Evolutionary conservation across 2,888 invertebrate genomes (phyloP), one percentile per base, ranked within the genome.

Genomic region (Xylota sylvarum): DNA sequence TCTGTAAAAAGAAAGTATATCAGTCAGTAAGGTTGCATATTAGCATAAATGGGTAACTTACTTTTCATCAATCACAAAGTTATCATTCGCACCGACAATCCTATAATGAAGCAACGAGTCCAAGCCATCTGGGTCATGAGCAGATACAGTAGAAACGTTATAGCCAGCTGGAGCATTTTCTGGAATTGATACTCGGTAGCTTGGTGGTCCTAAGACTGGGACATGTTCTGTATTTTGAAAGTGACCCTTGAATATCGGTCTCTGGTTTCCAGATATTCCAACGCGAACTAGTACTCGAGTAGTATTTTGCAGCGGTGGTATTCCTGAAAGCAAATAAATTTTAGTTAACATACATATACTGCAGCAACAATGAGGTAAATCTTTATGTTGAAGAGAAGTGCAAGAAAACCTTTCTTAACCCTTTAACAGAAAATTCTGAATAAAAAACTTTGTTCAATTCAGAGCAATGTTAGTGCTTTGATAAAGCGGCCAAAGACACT

Each of bases 41-140:
- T 23, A 6, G 43, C n/a, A 0, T 17, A 30, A 7, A 23, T 9
- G 5, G 0, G 35, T 35, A 89, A 88, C 94, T 93, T 92, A 96
- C 96, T 93, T 94, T 89, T 95, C 94, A 91, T 97, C 94, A 30
- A 97, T 96, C 9, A 95, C 93, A 90, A 97, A 97, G 89, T 96
- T 96, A 89, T 97, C 97, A 89, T 95, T 95, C 0, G 96, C 95
- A 0, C 96, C 96, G 27, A 95, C 95, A 73, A 97, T 95, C 87
- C 95, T 94, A 90, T 96, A 97, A 0, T 94, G 94, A 0, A 96
- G 89, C 9, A 95, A 92, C 88, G 94, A 94, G 90, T 96, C 96
- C 12, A 96, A 92, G 0, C 96, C 97, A 91, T 97, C 97, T 0
- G 96, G 96, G 92, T 97, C 97, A 78, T 95, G 95, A 0, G 97